Evolutionary conservation across 2,888 invertebrate species (phyloP), one percentile per base, ranked within the genome.

Genomic region (Lamellibrachia columna): DNA sequence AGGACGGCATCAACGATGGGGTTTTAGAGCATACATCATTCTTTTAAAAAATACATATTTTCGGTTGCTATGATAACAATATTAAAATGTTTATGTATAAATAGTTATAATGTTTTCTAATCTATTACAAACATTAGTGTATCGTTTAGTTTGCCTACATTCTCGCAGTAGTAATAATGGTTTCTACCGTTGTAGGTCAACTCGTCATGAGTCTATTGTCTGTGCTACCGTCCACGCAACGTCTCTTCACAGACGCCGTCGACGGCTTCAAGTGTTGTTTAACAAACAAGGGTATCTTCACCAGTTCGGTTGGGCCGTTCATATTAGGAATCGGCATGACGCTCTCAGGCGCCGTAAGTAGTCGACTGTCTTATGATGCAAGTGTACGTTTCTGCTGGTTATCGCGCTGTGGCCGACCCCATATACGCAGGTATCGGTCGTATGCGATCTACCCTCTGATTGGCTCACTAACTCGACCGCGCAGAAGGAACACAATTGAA

Each of bases 281-380:
- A 91, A 22, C 15, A 0, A 93, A 95, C n/a, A 96, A 95, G 90
- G 95, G 95, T 1, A 92, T 95, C 7, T 90, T 95, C 7, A 95
- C 95, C 3, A 94, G 94, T 55, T 93, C 93, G 1, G 9, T 95
- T 0, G 96, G 96, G 3, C 94, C 95, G 2, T 94, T 94, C 58
- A 58, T 95, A 7, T 93, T 96, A 7, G 96, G 96, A 0, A 90
- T 93, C 11, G 96, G 96, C 1, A 95, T 96, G 95, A 95, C 96
- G 1, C 92, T 96, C 1, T 92, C 95, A 15, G 96, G 96, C 53
- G 95, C 95, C 22, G 96, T 96, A 93, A 95, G 95, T 95, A 91
- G 75, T n/a, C 0, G 40, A 22, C 22, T 22, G 15, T 75, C n/a
- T 75, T 22, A 15, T n/a, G 75, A 75, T 15, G 22, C 75, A 6